Conservation (phyloP, 2,888 invertebrate species). For the Torymus aiolomorphi region DNA sequence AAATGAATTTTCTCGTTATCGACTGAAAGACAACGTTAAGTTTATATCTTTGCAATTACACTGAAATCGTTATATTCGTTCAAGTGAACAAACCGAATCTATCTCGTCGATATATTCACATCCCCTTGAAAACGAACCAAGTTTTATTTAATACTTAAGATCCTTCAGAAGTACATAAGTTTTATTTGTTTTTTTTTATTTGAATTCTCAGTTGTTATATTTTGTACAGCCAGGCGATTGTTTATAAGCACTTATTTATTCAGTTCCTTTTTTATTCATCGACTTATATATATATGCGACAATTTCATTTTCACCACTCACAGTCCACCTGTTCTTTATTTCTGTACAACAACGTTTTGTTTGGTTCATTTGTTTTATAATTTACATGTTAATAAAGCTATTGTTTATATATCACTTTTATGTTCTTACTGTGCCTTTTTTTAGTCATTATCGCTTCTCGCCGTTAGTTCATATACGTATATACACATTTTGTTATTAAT, state of each 20-base stretch:
- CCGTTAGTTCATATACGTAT: background rate
- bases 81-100: slow-evolving; percentile 15
- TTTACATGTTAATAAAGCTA: slow-evolving; percentile 55
- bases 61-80: slow-evolving; percentile 6
- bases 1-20: background rate
- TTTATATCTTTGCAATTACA: background rate
- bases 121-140: slow-evolving; percentile 15
- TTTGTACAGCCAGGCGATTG: slow-evolving; percentile 40
- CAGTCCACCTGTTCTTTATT: slow-evolving; percentile 31
- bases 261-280: slow-evolving; percentile 42
- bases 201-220: slow-evolving; percentile 31
- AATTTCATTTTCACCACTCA: slow-evolving; percentile 39
- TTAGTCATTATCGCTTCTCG: slow-evolving; percentile 30
- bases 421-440: slow-evolving; percentile 30
- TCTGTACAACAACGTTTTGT: slow-evolving; percentile 46
- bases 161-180: slow-evolving; percentile 11
- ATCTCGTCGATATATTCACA: slow-evolving; percentile 33
- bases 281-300: slow-evolving; percentile 15
- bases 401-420: slow-evolving; percentile 55
- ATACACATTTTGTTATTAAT: slow-evolving; percentile 32
- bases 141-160: slow-evolving; percentile 20
- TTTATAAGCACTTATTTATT: slow-evolving; percentile 29
- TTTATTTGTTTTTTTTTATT: slow-evolving; percentile 41
- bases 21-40: background rate
- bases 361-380: slow-evolving; percentile 56